phyloP scores from a whole-genome alignment of 2,797 vertebrate genomes.

The Mormyrus hasselquistii region DNA sequence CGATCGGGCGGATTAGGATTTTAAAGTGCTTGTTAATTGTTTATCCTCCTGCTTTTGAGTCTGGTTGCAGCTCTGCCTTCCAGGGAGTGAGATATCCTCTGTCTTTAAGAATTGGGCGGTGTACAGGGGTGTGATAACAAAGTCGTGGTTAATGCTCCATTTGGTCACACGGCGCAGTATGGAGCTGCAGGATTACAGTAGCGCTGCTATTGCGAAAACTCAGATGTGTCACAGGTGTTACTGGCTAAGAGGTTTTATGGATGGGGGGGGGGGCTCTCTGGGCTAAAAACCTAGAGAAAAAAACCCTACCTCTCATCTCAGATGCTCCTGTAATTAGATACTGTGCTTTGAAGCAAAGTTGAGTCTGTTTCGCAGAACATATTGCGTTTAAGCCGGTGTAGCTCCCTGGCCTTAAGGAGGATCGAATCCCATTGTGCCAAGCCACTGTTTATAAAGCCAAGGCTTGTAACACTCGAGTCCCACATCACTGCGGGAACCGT shows the following conservation, averaged over 20 bases:
- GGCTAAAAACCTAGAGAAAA: neutral
- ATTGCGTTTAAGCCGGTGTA: neutral
- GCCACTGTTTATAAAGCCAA: neutral
- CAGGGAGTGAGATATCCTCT: neutral
- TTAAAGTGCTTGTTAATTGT: constrained; percentile 5
- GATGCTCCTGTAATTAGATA: neutral
- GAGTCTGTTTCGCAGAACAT: neutral
- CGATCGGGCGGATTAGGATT: neutral
- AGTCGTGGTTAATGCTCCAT: neutral
- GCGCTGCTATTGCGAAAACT: neutral
- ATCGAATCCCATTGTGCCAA: neutral
- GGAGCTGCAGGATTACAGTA: neutral
- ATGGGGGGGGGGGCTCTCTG: neutral
- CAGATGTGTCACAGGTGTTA: neutral
- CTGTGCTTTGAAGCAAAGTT: neutral
- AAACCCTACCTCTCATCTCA: neutral
- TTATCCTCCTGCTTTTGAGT: neutral
- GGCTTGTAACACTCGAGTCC: neutral
- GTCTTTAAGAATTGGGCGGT: neutral
- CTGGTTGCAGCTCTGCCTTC: neutral
- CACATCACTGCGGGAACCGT: neutral
- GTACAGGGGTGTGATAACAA: neutral
- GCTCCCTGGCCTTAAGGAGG: neutral
- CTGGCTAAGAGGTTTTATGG: neutral
- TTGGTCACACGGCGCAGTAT: neutral